Evolutionary conservation across 2,888 invertebrate species (phyloP).

Genomic region (Chorisops tibialis): DNA sequence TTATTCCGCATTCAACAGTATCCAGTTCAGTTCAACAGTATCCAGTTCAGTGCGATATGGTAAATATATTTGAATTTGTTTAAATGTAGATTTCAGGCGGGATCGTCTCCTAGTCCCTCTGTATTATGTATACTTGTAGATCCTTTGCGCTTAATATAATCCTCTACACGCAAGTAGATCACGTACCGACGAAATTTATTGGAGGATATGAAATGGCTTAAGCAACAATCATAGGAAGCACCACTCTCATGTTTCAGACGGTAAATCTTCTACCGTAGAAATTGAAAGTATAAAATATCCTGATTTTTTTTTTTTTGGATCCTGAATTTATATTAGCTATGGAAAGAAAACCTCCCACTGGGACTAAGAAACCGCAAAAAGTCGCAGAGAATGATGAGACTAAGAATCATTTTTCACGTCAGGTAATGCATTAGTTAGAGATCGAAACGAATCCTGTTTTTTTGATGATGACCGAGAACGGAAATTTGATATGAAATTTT

Average conservation of each 20-base stretch:
- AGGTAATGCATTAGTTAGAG: background rate
- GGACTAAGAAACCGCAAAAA: background rate
- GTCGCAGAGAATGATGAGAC: background rate
- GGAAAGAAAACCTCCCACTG: too few relatives aligned
- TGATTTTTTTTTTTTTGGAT: too few relatives aligned
- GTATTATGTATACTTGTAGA: too few relatives aligned
- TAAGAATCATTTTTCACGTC: constrained; percentile 11
- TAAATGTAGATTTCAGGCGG: too few relatives aligned
- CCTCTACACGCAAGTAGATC: background rate
- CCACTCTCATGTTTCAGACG: constrained; percentile 7
- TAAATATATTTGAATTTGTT: too few relatives aligned
- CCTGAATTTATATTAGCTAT: too few relatives aligned
- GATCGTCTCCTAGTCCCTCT: too few relatives aligned
- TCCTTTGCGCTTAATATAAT: constrained; percentile 1
- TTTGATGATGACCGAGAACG: background rate
- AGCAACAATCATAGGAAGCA: constrained; percentile 22
- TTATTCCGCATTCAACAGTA: too few relatives aligned
- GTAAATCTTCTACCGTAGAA: constrained; percentile 4
- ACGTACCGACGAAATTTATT: constrained; percentile 17
- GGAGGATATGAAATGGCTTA: constrained; percentile 12
- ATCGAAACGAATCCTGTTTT: background rate
- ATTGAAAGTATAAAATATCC: constrained; percentile 9
- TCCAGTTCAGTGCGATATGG: too few relatives aligned
- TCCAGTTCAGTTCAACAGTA: too few relatives aligned
- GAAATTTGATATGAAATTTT: constrained; percentile 24